These are phyloP conservation scores for Drosophila murphyi DNA, from an alignment of 1,140 invertebrate species.

Conservation along the genomic window DNA sequence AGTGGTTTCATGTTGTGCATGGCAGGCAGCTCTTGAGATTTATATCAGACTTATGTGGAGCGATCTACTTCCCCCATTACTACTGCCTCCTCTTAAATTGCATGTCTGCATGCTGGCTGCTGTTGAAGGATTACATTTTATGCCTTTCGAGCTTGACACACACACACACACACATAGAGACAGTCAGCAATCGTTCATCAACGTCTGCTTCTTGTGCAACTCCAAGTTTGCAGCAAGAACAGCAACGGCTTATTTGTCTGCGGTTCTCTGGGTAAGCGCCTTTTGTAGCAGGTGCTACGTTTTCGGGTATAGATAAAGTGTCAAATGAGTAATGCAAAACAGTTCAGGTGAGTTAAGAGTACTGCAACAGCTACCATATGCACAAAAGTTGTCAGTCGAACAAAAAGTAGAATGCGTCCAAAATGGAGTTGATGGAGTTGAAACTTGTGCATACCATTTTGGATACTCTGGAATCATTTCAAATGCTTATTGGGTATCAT, in stretches of 20 bases:
- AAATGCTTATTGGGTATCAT: neutral
- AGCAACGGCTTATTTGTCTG: conserved; percentile 60
- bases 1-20: conserved; percentile 79
- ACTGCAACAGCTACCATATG: neutral
- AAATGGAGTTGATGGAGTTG: too few species aligned
- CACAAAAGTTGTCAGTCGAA: neutral
- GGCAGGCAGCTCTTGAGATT: conserved; percentile 73
- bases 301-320: conserved; percentile 66
- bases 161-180: conserved; percentile 2
- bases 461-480: neutral
- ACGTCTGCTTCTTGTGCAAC: conserved; percentile 54
- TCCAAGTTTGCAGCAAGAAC: conserved; percentile 26
- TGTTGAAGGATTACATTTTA: conserved; percentile 73
- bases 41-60: conserved; percentile 72
- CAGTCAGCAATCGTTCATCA: conserved; percentile 68
- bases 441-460: neutral
- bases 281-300: conserved; percentile 39
- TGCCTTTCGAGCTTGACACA: conserved; percentile 40
- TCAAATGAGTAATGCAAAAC: conserved; percentile 81
- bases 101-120: conserved; percentile 41
- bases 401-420: neutral
- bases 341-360: conserved; percentile 9
- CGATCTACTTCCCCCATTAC: conserved; percentile 20
- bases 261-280: conserved; percentile 34
- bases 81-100: conserved; percentile 21